Percentiles rank a stretch among this genome's conserved stretches.
Conservation (phyloP, 2,113 vertebrate genomes). For the Phodopus roborovskii region DNA sequence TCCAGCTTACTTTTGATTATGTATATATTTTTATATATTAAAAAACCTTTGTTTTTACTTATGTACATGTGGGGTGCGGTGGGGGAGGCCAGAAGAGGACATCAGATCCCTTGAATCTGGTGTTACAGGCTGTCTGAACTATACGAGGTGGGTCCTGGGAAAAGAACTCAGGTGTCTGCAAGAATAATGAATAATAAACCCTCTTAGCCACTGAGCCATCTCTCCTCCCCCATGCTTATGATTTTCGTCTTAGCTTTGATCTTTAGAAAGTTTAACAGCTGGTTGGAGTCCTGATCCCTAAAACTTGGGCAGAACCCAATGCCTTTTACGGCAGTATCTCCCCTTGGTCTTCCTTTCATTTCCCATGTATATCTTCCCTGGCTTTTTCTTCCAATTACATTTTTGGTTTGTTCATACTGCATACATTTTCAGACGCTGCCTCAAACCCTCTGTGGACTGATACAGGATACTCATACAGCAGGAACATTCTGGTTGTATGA, state of each 20-base stretch:
- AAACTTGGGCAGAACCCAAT: background rate
- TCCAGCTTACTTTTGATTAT: background rate
- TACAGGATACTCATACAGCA: background rate
- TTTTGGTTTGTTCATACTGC: background rate
- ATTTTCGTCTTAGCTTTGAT: background rate
- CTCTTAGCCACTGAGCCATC: background rate
- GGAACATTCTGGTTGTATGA: background rate
- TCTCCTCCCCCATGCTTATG: background rate
- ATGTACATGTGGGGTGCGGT: background rate
- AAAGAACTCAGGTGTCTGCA: background rate
- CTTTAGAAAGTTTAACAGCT: background rate
- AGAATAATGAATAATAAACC: background rate
- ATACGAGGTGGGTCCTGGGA: background rate
- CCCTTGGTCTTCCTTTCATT: background rate
- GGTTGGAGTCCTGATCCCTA: background rate
- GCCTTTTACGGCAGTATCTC: background rate
- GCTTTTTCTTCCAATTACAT: slow-evolving; percentile 51
- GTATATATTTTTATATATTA: background rate
- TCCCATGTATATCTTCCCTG: background rate
- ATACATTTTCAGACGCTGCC: slow-evolving; percentile 33
- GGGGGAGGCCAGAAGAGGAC: background rate
- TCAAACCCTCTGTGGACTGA: background rate
- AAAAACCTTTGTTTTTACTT: background rate
- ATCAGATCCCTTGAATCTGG: background rate
- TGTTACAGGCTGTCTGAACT: background rate